Percentiles rank a stretch among this genome's conserved stretches.
Conservation (phyloP, 1,140 invertebrate species). For the Drosophila baimaii region DNA sequence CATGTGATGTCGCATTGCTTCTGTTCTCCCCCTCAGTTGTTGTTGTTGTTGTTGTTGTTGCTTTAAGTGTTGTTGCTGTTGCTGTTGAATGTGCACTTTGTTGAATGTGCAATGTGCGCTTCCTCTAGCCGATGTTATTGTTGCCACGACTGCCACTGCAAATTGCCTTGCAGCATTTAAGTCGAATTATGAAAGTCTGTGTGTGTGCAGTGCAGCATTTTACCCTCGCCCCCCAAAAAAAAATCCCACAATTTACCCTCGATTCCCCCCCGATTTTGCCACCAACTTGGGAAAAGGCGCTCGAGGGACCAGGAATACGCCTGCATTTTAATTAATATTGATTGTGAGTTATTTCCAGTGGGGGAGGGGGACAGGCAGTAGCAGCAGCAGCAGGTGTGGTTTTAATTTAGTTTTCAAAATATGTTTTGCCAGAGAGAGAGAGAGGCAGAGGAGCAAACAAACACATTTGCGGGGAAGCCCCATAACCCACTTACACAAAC, state of each 20-base stretch:
- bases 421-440: slow-evolving; percentile 16
- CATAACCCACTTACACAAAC: slow-evolving; percentile 39
- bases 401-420: slow-evolving; percentile 61
- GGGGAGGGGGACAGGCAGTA: neutral
- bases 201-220: slow-evolving; percentile 15
- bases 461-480: slow-evolving; percentile 24
- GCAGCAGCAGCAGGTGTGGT: slow-evolving; percentile 38
- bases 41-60: slow-evolving; percentile 15
- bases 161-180: slow-evolving; percentile 80
- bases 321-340: slow-evolving; percentile 82
- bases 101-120: slow-evolving; percentile 76
- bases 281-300: slow-evolving; percentile 49
- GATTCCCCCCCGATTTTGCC: neutral
- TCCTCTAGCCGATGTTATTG: slow-evolving; percentile 49
- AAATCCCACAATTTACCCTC: slow-evolving; percentile 8
- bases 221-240: slow-evolving; percentile 25
- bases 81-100: slow-evolving; percentile 65
- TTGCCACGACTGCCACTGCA: slow-evolving; percentile 74
- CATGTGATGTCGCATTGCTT: slow-evolving; percentile 60
- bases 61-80: slow-evolving; percentile 27
- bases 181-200: slow-evolving; percentile 76
- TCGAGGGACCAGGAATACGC: slow-evolving; percentile 60
- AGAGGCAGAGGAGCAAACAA: no score
- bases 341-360: slow-evolving; percentile 65
- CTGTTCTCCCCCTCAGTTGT: slow-evolving; percentile 16